These are phyloP conservation scores for Strix aluco DNA, from an alignment of 2,113 vertebrate species.

Conservation along the genomic window DNA sequence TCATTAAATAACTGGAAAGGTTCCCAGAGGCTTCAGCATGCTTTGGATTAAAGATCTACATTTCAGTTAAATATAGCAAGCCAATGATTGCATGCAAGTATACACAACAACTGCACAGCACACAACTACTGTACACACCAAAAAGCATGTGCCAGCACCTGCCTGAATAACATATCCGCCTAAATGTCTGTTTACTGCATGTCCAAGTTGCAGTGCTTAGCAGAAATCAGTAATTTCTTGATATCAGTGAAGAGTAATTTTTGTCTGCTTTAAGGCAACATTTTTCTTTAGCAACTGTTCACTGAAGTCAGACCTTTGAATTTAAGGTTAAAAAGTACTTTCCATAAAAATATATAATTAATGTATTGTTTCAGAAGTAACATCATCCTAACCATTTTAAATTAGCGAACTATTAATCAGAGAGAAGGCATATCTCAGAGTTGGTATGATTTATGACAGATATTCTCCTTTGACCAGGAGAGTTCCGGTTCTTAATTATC, in stretches of 20 bases:
- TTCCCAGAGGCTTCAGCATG: conserved; percentile 30
- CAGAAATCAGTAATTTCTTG: background rate
- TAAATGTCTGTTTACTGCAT: background rate
- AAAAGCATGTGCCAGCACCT: background rate
- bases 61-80: conserved; percentile 48
- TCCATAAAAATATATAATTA: background rate
- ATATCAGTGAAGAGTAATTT: background rate
- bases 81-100: background rate
- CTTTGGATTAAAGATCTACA: conserved; percentile 43
- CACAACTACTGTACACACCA: background rate
- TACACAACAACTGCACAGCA: background rate
- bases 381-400: background rate
- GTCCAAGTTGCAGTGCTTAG: background rate
- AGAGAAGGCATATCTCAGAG: background rate
- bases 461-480: background rate
- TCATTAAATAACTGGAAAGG: conserved; percentile 58
- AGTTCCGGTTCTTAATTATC: background rate
- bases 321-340: background rate
- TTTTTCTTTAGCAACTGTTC: background rate
- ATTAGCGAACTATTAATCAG: background rate
- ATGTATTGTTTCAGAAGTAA: background rate
- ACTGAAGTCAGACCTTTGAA: background rate
- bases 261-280: background rate
- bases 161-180: background rate
- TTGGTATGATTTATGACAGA: background rate